Conservation (phyloP, 2,797 vertebrate species). For the Myotis myotis region DNA sequence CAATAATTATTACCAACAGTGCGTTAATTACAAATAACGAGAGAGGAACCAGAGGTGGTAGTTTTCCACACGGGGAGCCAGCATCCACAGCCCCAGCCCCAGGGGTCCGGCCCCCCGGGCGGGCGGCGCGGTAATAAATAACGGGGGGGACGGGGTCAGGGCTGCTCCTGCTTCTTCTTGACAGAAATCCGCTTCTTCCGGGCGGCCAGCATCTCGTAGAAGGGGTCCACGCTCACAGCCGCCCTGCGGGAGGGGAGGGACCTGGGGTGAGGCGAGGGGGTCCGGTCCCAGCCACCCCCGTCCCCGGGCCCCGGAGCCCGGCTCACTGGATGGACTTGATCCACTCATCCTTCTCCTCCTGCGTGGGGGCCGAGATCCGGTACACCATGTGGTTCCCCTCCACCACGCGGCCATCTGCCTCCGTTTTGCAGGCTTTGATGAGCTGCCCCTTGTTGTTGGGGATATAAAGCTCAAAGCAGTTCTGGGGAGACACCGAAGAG, state of each 20-base stretch:
- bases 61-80: slow-evolving; percentile 44
- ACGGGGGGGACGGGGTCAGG: slow-evolving; percentile 65
- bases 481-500: slow-evolving; percentile 79
- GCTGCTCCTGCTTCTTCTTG: slow-evolving; percentile 92
- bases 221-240: slow-evolving; percentile 94
- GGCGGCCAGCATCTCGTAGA: slow-evolving; percentile 97
- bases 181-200: slow-evolving; percentile 95
- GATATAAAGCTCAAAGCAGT: slow-evolving; percentile 97
- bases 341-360: slow-evolving; percentile 96
- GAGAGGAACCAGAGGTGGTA: slow-evolving; percentile 58
- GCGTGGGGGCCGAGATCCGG: slow-evolving; percentile 94
- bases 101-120: slow-evolving; percentile 67
- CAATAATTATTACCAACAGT: slow-evolving; percentile 76
- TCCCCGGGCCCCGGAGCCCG: fast-evolving
- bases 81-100: slow-evolving; percentile 58
- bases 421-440: slow-evolving; percentile 92
- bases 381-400: slow-evolving; percentile 94
- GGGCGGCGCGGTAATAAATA: slow-evolving; percentile 71
- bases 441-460: slow-evolving; percentile 97
- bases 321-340: slow-evolving; percentile 95
- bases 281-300: fast-evolving
- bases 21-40: slow-evolving; percentile 75
- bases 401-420: slow-evolving; percentile 93
- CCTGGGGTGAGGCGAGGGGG: neutral
- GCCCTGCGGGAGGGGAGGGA: slow-evolving; percentile 82